These are phyloP conservation scores for Mallateleia sp. DNA, from an alignment of 2,888 invertebrate species.

Conservation along the genomic window DNA sequence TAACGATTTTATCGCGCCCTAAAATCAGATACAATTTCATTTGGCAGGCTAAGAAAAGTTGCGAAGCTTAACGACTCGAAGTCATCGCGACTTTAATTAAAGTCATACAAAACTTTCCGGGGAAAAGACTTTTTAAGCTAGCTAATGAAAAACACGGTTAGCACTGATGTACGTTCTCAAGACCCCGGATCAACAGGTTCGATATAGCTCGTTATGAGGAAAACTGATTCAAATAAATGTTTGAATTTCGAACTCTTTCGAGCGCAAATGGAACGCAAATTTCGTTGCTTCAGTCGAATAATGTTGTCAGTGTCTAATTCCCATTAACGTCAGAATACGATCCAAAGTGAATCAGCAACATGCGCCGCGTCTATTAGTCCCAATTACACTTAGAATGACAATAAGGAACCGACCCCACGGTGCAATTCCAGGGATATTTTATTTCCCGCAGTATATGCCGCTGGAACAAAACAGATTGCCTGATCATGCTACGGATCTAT, in stretches of 20 bases:
- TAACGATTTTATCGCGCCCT: conserved; percentile 76
- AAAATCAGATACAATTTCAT: conserved; percentile 78
- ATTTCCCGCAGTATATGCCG: conserved; percentile 50
- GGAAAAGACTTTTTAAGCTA: conserved; percentile 65
- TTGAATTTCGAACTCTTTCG: conserved; percentile 20
- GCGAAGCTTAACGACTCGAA: no score
- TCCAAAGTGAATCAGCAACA: conserved; percentile 52
- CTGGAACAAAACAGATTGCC: conserved; percentile 60
- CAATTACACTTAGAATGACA: conserved; percentile 61
- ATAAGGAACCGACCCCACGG: conserved; percentile 32
- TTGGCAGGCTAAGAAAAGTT: conserved; percentile 66
- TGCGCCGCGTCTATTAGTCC: conserved; percentile 63
- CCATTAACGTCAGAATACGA: conserved; percentile 23
- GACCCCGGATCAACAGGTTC: conserved; percentile 75
- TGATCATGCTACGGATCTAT: conserved; percentile 71
- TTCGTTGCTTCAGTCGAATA: neutral
- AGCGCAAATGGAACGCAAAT: neutral
- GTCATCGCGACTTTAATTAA: no score
- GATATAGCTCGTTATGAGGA: conserved; percentile 49
- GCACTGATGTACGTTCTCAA: conserved; percentile 45
- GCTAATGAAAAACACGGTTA: conserved; percentile 73
- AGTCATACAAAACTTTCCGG: no score
- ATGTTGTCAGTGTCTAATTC: conserved; percentile 47
- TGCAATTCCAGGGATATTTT: conserved; percentile 51
- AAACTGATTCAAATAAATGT: conserved; percentile 51